Conservation (phyloP, 2,113 vertebrate genomes). For the Argyrosomus japonicus region DNA sequence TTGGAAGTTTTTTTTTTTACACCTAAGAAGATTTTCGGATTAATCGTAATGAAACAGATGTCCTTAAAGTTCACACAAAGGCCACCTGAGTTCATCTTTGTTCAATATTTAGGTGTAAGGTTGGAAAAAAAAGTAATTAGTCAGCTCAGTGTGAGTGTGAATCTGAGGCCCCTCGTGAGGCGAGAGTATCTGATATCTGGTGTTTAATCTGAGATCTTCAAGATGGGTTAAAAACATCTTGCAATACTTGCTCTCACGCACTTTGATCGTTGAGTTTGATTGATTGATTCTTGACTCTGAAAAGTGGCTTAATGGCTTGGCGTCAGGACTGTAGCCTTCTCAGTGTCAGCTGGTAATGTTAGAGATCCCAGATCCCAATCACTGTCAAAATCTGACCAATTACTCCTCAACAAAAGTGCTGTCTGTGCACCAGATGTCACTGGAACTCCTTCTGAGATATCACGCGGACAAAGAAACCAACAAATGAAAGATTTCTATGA, state of each 20-base stretch:
- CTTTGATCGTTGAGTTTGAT: background rate
- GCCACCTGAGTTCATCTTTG: slow-evolving; percentile 17
- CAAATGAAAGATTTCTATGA: background rate
- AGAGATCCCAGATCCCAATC: background rate
- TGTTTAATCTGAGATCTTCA: background rate
- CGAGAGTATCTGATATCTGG: background rate
- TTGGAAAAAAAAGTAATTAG: background rate
- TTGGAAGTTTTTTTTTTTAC: slow-evolving; percentile 1
- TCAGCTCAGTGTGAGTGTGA: background rate
- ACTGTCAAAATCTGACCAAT: background rate
- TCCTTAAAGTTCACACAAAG: slow-evolving; percentile 18
- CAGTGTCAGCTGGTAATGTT: background rate
- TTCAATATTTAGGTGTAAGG: background rate
- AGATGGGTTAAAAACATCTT: background rate
- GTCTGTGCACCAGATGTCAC: slow-evolving; percentile 2
- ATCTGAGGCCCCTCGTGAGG: background rate
- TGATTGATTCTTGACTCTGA: background rate
- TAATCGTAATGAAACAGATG: slow-evolving; percentile 31
- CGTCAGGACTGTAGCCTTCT: background rate
- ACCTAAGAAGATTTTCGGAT: slow-evolving; percentile 39
- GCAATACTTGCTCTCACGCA: background rate
- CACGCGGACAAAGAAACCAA: background rate
- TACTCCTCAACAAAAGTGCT: background rate
- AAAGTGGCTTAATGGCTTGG: background rate
- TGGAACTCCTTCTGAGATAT: background rate